Evolutionary conservation across 1,140 invertebrate species (phyloP), one percentile per base, ranked within the genome.

Genomic region (Drosophila pandora): DNA sequence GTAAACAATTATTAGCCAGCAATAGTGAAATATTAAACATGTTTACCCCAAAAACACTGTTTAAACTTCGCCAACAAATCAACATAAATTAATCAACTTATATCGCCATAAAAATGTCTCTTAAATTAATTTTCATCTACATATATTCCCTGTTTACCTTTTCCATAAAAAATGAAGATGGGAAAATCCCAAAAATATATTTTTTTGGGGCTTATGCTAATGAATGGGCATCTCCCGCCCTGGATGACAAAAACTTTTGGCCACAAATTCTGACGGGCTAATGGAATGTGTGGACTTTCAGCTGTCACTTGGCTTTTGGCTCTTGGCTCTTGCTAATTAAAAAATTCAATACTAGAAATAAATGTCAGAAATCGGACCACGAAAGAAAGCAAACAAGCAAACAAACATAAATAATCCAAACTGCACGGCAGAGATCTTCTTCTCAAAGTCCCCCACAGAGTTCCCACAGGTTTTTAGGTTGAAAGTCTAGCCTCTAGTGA

Each of bases 301-400:
- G 80, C 65, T 83, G 76, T 81, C 81, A 69, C 43, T 53, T 45
- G 41, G 34, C 76, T n/a, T n/a, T n/a, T n/a, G 56, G 73, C 81
- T 9, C 17, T 10, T 17, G 17, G 17, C 58, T 56, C 30, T 49
- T 41, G 82, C 74, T 85, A 85, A 85, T 85, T 78, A 85, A 55
- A 71, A 87, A 34, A 81, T 52, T 50, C 68, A 80, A 74, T 65
- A 70, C 60, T 12, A 49, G 34, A 65, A 73, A 39, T 30, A 17
- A 28, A 25, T 53, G 37, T 37, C 50, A 75, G 25, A 28, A 28
- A 28, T 28, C 25, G 5, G 25, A 21, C 13, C 34, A n/a, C 45
- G 13, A 32, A 57, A 22, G 52, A 28, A 54, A 68, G 59, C 43
- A 63, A n/a, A n/a, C n/a, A 13, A 39, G 22, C 63, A 49, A 62